Conservation (phyloP, 2,888 invertebrate species). For the Ormyrus pomaceus region DNA sequence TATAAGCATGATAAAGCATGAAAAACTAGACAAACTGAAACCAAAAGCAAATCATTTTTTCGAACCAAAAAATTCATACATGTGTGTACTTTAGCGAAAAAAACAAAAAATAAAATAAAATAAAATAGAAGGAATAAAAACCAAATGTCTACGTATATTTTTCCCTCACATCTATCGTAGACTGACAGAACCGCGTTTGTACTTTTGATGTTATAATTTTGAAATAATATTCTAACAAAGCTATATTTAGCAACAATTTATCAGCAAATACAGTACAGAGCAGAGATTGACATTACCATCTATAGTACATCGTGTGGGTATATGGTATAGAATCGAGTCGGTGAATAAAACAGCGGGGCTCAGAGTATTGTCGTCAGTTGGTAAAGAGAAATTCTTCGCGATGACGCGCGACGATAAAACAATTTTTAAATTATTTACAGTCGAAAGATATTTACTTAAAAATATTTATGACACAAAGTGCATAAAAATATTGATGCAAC, state of each 20-base stretch:
- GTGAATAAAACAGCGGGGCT: too few species aligned
- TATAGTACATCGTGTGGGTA: too few species aligned
- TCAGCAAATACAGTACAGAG: too few species aligned
- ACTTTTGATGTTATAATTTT: conserved; percentile 48
- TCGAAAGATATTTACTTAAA: too few species aligned
- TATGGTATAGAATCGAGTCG: too few species aligned
- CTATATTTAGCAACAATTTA: neutral
- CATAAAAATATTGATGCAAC: too few species aligned
- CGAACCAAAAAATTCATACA: conserved; percentile 35
- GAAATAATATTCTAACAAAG: conserved; percentile 27
- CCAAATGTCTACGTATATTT: conserved; percentile 54
- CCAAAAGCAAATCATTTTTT: conserved; percentile 44
- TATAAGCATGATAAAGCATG: neutral
- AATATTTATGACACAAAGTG: too few species aligned
- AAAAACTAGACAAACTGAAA: conserved; percentile 28
- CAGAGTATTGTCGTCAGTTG: too few species aligned
- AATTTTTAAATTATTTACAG: too few species aligned
- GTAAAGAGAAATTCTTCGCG: too few species aligned
- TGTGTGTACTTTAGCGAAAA: conserved; percentile 48
- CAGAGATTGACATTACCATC: too few species aligned
- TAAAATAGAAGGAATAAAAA: conserved; percentile 40
- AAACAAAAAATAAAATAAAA: neutral
- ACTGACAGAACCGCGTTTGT: conserved; percentile 53
- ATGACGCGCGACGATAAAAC: too few species aligned
- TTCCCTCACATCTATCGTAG: conserved; percentile 48